phyloP scores from a whole-genome alignment of 2,113 vertebrate genomes.

The Petrocephalus microphthalmus region DNA sequence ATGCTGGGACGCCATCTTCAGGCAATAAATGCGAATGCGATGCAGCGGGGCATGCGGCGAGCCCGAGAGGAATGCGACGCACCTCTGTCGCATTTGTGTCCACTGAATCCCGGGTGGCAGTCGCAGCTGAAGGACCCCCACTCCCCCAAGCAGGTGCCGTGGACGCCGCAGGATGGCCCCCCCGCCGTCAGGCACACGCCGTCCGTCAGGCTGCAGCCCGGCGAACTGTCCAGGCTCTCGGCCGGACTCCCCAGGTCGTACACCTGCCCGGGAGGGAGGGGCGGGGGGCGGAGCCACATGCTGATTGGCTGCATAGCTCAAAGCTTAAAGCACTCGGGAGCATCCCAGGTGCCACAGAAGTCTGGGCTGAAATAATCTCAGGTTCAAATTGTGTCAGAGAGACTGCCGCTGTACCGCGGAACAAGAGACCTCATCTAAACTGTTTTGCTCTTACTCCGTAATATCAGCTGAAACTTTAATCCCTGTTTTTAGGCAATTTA shows the following conservation, averaged over 20 bases:
- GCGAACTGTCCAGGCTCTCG: conserved; percentile 68
- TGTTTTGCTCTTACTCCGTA: background rate
- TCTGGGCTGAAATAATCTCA: background rate
- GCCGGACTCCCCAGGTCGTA: conserved; percentile 72
- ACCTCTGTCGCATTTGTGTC: conserved; percentile 74
- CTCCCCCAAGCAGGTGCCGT: conserved; percentile 68
- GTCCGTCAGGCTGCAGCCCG: conserved; percentile 69
- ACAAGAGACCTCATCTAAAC: background rate
- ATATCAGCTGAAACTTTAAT: background rate
- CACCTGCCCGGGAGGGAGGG: conserved; percentile 52
- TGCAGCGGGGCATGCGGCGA: background rate
- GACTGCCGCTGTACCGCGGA: background rate
- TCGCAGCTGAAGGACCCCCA: conserved; percentile 77
- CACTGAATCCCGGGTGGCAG: conserved; percentile 70
- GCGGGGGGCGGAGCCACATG: background rate
- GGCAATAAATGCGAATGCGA: background rate
- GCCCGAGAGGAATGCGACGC: conserved; percentile 7
- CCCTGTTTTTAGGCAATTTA: background rate
- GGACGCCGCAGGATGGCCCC: conserved; percentile 66
- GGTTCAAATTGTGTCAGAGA: background rate
- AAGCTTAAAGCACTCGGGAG: background rate
- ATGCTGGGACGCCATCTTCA: background rate
- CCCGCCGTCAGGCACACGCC: conserved; percentile 61
- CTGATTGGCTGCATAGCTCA: background rate
- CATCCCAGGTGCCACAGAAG: background rate